Conservation (phyloP, 1,140 invertebrate species). For the Helicoverpa armigera region DNA sequence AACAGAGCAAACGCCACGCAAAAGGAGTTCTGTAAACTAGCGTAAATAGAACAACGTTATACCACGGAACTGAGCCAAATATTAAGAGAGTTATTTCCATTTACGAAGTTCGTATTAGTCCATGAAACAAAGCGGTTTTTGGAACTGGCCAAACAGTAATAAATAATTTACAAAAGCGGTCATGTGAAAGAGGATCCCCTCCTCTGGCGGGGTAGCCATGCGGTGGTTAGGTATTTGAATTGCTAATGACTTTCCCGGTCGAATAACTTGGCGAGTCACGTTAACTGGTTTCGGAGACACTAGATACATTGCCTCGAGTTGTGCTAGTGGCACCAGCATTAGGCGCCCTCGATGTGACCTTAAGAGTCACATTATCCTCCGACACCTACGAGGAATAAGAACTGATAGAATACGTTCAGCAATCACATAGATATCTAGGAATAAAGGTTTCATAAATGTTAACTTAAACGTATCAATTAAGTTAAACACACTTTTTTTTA, state of each 20-base stretch:
- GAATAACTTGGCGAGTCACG: constrained; percentile 72
- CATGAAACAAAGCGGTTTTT: constrained; percentile 66
- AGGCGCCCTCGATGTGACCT: background rate
- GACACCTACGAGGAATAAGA: too few species aligned
- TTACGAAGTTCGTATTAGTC: constrained; percentile 57
- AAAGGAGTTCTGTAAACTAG: constrained; percentile 19
- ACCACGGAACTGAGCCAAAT: constrained; percentile 39
- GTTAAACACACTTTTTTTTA: background rate
- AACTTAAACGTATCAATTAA: background rate
- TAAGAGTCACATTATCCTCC: too few species aligned
- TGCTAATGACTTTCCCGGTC: constrained; percentile 79
- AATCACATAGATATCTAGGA: background rate
- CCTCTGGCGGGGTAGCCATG: constrained; percentile 63
- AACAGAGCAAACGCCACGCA: background rate
- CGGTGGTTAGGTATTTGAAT: constrained; percentile 79
- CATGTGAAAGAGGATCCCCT: constrained; percentile 75
- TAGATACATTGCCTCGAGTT: constrained; percentile 61
- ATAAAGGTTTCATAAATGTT: background rate
- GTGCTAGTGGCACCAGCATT: constrained; percentile 22
- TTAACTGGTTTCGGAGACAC: constrained; percentile 71
- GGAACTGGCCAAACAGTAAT: constrained; percentile 75
- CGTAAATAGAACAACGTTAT: constrained; percentile 24
- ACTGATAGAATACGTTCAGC: too few species aligned
- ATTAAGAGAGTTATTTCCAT: constrained; percentile 60
- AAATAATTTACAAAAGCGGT: constrained; percentile 82